These are phyloP conservation scores for Mizuhopecten yessoensis DNA, from an alignment of 1,140 invertebrate species.

Conservation along the genomic window DNA sequence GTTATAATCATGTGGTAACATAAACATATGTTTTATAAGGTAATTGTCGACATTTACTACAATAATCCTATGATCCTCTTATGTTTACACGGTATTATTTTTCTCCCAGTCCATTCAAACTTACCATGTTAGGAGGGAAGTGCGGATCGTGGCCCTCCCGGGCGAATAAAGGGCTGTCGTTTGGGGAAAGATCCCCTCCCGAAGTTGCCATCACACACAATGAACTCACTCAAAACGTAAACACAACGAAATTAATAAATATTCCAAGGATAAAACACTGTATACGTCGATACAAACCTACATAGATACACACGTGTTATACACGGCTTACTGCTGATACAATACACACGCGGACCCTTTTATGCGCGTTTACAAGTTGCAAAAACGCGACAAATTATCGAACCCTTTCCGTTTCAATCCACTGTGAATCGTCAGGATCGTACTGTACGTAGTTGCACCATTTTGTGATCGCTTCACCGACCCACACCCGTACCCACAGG, in stretches of 20 bases:
- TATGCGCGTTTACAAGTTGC: neutral
- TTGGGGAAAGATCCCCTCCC: constrained; percentile 7
- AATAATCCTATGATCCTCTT: too few relatives aligned
- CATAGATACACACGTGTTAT: neutral
- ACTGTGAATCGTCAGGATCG: neutral
- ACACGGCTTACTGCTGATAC: neutral
- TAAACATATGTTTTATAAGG: too few relatives aligned
- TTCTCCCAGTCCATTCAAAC: neutral
- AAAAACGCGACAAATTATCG: neutral
- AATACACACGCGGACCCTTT: neutral
- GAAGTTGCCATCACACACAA: constrained; percentile 19
- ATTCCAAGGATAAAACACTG: constrained; percentile 22
- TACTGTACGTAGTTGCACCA: constrained; percentile 13
- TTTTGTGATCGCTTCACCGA: constrained; percentile 29
- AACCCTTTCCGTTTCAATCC: neutral
- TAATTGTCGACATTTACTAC: too few relatives aligned
- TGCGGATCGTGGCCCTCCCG: neutral
- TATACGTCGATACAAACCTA: neutral
- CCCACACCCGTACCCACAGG: constrained; percentile 27
- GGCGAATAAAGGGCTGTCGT: constrained; percentile 16
- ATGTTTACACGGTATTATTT: too few relatives aligned
- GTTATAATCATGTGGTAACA: too few relatives aligned
- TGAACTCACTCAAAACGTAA: neutral
- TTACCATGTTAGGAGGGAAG: constrained; percentile 2
- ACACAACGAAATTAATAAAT: constrained; percentile 11